phyloP scores from a whole-genome alignment of 1,140 invertebrate species.

The Bombus waltoni region DNA sequence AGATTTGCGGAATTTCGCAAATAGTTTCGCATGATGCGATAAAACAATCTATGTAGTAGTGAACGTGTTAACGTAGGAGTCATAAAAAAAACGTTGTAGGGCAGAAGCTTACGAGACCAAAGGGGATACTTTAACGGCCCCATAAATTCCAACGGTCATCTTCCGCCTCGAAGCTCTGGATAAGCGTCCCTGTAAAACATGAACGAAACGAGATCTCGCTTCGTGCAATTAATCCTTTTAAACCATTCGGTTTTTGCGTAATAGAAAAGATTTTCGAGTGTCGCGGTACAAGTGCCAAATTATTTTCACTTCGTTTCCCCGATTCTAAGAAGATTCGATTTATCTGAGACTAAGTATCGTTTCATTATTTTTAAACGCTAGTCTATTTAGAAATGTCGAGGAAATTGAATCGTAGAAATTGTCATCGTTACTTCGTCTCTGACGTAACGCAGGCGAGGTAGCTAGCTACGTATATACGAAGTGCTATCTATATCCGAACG shows the following conservation, averaged over 20 bases:
- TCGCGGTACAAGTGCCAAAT: neutral
- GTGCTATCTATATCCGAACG: neutral
- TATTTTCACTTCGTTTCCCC: neutral
- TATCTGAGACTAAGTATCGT: neutral
- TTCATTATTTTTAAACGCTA: neutral
- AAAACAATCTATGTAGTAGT: slow-evolving; percentile 57
- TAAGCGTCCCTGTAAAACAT: slow-evolving; percentile 75
- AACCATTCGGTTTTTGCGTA: slow-evolving; percentile 36
- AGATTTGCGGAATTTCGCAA: slow-evolving; percentile 58
- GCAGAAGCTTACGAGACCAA: slow-evolving; percentile 71
- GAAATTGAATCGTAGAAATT: neutral
- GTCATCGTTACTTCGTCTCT: too few species aligned
- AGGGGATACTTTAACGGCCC: slow-evolving; percentile 76
- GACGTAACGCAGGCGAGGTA: neutral
- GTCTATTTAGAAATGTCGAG: neutral
- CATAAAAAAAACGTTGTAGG: slow-evolving; percentile 71
- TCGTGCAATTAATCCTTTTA: slow-evolving; percentile 70
- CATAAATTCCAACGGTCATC: slow-evolving; percentile 80
- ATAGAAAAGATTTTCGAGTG: neutral
- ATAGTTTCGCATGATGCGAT: slow-evolving; percentile 51
- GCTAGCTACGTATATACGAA: neutral
- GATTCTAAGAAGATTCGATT: neutral
- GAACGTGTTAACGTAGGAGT: slow-evolving; percentile 75
- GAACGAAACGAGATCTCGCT: slow-evolving; percentile 63
- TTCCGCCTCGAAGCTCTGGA: slow-evolving; percentile 72